Conservation (phyloP, 2,113 vertebrate species). For the Microcebus jonahi region DNA sequence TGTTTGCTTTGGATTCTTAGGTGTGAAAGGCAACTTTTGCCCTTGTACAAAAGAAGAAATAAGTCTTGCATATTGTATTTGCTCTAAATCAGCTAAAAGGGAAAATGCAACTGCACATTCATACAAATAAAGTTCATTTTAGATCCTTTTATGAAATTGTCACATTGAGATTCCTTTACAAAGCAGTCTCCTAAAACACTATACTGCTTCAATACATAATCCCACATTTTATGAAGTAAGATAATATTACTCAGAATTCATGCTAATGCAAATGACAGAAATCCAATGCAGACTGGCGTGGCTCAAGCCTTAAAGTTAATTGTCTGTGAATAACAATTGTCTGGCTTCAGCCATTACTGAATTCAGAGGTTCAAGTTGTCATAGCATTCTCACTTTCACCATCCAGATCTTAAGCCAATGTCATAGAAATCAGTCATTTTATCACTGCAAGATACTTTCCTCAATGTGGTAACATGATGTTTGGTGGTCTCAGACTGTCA, state of each 20-base stretch:
- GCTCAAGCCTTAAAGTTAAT: not conserved
- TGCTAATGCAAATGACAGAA: not conserved
- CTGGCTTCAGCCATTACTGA: not conserved
- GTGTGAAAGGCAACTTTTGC: slow-evolving; percentile 46
- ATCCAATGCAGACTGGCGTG: not conserved
- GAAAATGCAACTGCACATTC: not conserved
- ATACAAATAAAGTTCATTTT: not conserved
- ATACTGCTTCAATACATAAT: not conserved
- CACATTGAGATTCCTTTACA: not conserved
- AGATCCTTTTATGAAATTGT: not conserved
- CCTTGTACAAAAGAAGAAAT: slow-evolving; percentile 34
- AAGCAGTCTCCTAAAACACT: not conserved
- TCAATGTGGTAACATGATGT: not conserved
- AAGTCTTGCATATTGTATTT: not conserved
- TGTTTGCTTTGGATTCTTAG: slow-evolving; percentile 9
- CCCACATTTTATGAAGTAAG: slow-evolving; percentile 16
- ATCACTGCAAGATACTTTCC: not conserved
- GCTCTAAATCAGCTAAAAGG: slow-evolving; percentile 22
- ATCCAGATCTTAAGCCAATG: not conserved
- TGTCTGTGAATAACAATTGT: not conserved
- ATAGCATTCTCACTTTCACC: not conserved
- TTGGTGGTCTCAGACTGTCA: not conserved
- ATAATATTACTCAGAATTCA: not conserved
- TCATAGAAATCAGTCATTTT: not conserved
- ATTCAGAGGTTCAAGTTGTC: not conserved